Evolutionary conservation across 1,140 invertebrate genomes (phyloP).

Genomic region (Cecropterus lyciades): DNA sequence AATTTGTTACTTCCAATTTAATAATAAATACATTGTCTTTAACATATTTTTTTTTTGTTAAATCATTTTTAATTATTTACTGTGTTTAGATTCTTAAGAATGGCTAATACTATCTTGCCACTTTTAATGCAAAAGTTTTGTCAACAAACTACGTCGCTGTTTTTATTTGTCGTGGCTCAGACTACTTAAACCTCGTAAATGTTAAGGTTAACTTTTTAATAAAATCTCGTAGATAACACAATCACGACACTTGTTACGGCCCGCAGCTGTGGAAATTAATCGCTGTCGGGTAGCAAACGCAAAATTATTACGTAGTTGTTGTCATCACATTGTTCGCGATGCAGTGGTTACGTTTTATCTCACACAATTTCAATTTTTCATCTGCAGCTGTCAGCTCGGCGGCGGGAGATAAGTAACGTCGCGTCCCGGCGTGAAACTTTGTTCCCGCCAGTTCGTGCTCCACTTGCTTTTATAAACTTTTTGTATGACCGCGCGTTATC

Average conservation of each 20-base stretch:
- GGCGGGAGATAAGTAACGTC: slow-evolving; percentile 80
- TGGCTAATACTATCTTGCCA: no score
- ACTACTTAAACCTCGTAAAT: no score
- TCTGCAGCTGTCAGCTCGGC: slow-evolving; percentile 80
- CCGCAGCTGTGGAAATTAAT: slow-evolving; percentile 22
- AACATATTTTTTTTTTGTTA: no score
- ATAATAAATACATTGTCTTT: no score
- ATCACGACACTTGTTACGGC: slow-evolving; percentile 6
- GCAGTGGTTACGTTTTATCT: slow-evolving; percentile 80
- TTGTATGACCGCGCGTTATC: slow-evolving; percentile 74
- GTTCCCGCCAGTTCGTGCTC: slow-evolving; percentile 74
- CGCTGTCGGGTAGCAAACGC: slow-evolving; percentile 27
- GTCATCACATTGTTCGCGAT: slow-evolving; percentile 70
- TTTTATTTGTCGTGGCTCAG: no score
- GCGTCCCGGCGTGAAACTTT: slow-evolving; percentile 77
- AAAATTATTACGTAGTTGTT: slow-evolving; percentile 61
- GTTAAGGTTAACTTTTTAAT: no score
- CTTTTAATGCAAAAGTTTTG: no score
- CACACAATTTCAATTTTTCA: slow-evolving; percentile 83
- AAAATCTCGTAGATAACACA: background rate
- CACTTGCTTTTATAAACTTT: slow-evolving; percentile 79
- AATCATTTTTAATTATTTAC: no score
- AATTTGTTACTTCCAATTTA: no score
- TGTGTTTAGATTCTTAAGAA: no score
- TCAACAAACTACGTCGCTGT: no score